These are phyloP conservation scores for Dyspetes luteomarginatus DNA, from an alignment of 2,888 invertebrate genomes.

Conservation along the genomic window DNA sequence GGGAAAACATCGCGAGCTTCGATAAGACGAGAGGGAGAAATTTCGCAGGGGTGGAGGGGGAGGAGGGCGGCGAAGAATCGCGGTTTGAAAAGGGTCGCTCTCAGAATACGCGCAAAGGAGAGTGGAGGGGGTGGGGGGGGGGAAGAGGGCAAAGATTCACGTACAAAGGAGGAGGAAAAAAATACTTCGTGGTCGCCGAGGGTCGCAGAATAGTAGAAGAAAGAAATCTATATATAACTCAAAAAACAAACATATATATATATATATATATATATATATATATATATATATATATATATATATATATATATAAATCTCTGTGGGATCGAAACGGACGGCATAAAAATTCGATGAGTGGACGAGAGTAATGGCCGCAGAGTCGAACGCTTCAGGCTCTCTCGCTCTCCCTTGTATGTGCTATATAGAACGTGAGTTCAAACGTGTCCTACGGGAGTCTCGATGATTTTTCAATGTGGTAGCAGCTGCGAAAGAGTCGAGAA, in stretches of 20 bases:
- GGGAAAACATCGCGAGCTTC: background rate
- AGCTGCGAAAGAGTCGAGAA: conserved; percentile 66
- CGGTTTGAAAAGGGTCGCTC: conserved; percentile 16
- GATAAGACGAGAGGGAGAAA: conserved; percentile 28
- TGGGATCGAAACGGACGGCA: conserved; percentile 67
- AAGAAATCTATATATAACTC: background rate
- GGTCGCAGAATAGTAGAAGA: background rate
- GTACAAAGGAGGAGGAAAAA: background rate
- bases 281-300: conserved; percentile 16
- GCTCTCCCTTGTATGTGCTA: conserved; percentile 29
- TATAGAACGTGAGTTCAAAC: conserved; percentile 49
- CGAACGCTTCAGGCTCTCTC: conserved; percentile 18
- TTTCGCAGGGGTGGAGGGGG: background rate
- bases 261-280: conserved; percentile 1
- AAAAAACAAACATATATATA: no score
- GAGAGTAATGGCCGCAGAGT: conserved; percentile 55
- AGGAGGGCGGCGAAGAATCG: background rate
- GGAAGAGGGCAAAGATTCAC: background rate
- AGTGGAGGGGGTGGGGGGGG: background rate
- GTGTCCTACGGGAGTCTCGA: conserved; percentile 66
- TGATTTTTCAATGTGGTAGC: conserved; percentile 73
- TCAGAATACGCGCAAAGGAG: background rate
- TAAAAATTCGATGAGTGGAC: conserved; percentile 72
- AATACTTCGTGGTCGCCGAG: conserved; percentile 2
- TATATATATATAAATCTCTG: conserved; percentile 72